Evolutionary conservation across 1,140 invertebrate species (phyloP).

Genomic region (Ganaspis sp.): DNA sequence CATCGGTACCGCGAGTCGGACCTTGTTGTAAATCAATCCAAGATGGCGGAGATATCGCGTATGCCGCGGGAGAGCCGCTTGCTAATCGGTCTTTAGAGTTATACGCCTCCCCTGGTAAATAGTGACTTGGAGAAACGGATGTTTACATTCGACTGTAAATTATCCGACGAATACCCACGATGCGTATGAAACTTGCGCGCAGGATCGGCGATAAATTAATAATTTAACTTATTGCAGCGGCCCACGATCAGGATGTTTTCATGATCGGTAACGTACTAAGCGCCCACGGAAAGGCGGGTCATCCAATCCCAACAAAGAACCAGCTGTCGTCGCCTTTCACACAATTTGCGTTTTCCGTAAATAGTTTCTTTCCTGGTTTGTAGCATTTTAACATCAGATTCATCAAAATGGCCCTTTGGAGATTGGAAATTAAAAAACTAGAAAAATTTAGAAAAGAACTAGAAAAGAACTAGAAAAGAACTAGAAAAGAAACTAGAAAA

Average conservation of each 20-base stretch:
- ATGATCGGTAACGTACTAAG: slow-evolving; percentile 31
- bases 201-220: slow-evolving; percentile 55
- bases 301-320: not conserved
- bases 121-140: slow-evolving; percentile 58
- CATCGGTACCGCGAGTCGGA: slow-evolving; percentile 54
- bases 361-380: not conserved
- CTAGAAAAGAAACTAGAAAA: no score
- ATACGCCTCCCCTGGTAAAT: slow-evolving; percentile 58
- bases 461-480: no score
- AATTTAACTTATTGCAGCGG: slow-evolving; percentile 55
- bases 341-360: not conserved
- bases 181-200: slow-evolving; percentile 43
- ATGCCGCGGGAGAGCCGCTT: slow-evolving; percentile 42
- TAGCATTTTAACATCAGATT: no score
- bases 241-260: slow-evolving; percentile 42
- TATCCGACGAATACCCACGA: slow-evolving; percentile 56
- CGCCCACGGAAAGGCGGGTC: slow-evolving; percentile 22
- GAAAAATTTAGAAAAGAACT: no score
- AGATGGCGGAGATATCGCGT: slow-evolving; percentile 61
- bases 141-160: slow-evolving; percentile 63
- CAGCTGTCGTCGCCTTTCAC: not conserved
- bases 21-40: slow-evolving; percentile 62
- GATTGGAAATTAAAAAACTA: no score
- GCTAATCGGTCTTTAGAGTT: slow-evolving; percentile 60
- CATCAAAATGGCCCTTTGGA: no score